phyloP scores from a whole-genome alignment of 2,888 invertebrate species.

The Aspidiotus rigidus region DNA sequence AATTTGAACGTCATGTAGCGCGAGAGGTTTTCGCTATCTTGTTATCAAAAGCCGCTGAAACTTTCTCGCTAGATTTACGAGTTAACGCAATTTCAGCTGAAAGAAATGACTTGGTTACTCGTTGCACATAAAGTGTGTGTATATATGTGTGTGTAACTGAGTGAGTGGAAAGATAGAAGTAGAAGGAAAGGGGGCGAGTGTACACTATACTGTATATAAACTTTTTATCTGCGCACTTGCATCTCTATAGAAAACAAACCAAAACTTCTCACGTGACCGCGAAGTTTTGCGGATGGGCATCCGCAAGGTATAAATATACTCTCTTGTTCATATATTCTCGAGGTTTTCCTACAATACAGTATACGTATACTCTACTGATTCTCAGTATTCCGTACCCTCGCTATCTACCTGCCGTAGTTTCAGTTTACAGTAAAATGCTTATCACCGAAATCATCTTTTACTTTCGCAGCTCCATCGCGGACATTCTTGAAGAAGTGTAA shows the following conservation, averaged over 20 bases:
- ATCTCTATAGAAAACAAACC: slow-evolving; percentile 22
- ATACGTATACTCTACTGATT: no score
- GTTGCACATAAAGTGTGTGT: neutral
- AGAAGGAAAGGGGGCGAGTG: no score
- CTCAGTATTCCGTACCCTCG: no score
- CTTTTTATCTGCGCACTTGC: slow-evolving; percentile 29
- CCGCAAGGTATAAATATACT: neutral
- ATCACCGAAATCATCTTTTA: neutral
- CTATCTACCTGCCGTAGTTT: neutral
- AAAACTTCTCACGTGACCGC: slow-evolving; percentile 32
- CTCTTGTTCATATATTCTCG: neutral
- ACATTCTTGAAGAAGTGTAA: neutral
- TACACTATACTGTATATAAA: slow-evolving; percentile 12
- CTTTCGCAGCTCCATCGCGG: neutral
- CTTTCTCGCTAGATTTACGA: slow-evolving; percentile 30
- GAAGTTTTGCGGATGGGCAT: slow-evolving; percentile 24
- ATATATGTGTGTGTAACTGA: no score
- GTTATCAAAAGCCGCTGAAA: slow-evolving; percentile 29
- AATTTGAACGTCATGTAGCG: slow-evolving; percentile 25
- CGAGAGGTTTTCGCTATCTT: slow-evolving; percentile 10
- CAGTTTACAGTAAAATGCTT: neutral
- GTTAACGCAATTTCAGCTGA: slow-evolving; percentile 29
- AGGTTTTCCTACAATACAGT: no score
- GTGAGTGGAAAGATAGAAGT: no score
- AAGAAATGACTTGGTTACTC: slow-evolving; percentile 28